Evolutionary conservation across 2,113 vertebrate genomes (phyloP), one percentile per base, ranked within the genome.

Genomic region (Platichthys stellatus): DNA sequence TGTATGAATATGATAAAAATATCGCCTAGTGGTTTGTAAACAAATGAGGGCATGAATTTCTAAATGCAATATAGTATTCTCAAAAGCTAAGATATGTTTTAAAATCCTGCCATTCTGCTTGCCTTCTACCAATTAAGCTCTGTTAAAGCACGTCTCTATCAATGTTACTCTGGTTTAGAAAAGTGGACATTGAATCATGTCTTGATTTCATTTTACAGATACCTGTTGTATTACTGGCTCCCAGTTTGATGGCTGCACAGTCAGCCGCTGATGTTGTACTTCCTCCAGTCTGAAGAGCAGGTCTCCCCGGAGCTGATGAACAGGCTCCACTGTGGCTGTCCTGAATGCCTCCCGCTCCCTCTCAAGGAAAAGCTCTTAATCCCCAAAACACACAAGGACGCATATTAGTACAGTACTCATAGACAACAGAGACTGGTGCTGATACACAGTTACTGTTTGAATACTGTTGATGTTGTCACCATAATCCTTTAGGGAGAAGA

Each of bases 271-370:
- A 26, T 5, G 10, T 14, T 84, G 90, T 62, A 88, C 65, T 81
- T 94, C 86, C 69, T 67, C 49, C 86, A 96, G 87, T 71, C 92
- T 93, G 83, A 93, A 91, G 78, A 91, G 83, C 68, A 98, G 92
- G 82, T 95, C 95, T 54, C 95, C 93, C 83, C 82, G 94, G 13
- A 98, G 91, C 70, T 96, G 96, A 91, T 92, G 92, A 84, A 97
- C 47, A 49, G 96, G 95, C 79, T 82, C 86, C 43, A 97, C 91
- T 26, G 95, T 90, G 57, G 90, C 90, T 63, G 66, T 80, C 81
- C 88, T 86, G 80, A 96, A 96, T 0, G 23, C 28, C 35, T 93
- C 89, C 73, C 87, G 64, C 40, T 96, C 95, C 69, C 90, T 90
- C 78, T 94, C 90, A 70, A 98, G 88, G 31, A 83, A 80, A 73